Evolutionary conservation across 92 coral and sea anemone genomes (phyloP), one percentile per base, ranked within the genome.

Genomic region (Diadumene lineata): DNA sequence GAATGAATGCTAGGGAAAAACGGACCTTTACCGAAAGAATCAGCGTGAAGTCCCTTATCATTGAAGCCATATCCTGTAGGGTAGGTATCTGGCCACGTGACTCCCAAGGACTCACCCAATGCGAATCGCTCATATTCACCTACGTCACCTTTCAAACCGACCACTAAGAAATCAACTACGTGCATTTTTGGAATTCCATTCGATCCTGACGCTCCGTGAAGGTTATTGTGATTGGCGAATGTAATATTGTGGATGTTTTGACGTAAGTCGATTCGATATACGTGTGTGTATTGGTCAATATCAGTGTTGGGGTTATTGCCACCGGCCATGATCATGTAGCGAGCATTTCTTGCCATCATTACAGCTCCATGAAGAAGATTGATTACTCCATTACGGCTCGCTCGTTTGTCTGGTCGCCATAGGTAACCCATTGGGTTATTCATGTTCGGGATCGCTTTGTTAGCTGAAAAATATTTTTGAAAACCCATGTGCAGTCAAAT

Each of bases 311-410:
- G 98, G 80, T 94, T 91, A 77, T 82, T 88, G 18, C 98, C 97
- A 25, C 90, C 98, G 24, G 98, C 98, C 98, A 94, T 94, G 29
- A 94, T 86, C 98, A 94, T 91, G 69, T 80, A 82, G 32, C 50
- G 62, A 60, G 97, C 98, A 26, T 78, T 82, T 74, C 90, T 74
- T 8, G 91, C 97, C 87, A 91, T 79, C 70, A 81, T 74, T 16
- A 94, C 91, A 1, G 98, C 98, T 0, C 97, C 98, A 22, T 82
- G 85, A 0, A 84, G 75, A 6, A 94, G 87, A 46, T 84, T 76
- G 58, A 94, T 85, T 19, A 84, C 56, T 29, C 98, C 98, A 60
- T 84, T 81, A 27, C 78, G 73, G 17, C 91, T 78, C 11, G 50
- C 79, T 2, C 98, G 87, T 43, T 58, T 60, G 55, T 44, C 82